Evolutionary conservation across 2,113 vertebrate species (phyloP).

Genomic region (Passer montanus): DNA sequence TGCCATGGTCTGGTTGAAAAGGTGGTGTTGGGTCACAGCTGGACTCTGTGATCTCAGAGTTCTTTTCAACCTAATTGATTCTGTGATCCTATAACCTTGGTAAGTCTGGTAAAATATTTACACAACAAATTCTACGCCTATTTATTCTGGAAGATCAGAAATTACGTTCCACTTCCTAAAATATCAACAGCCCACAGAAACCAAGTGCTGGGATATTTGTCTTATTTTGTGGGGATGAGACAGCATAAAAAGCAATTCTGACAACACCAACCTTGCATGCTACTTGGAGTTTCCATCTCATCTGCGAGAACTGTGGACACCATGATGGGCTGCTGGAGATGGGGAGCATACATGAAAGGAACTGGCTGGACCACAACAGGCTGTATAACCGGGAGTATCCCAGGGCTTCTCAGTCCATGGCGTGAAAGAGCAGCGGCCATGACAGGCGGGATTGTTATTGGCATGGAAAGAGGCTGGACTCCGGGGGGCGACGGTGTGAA

Average conservation of each 20-base stretch:
- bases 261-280: constrained; percentile 80
- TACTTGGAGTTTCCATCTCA: constrained; percentile 78
- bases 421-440: constrained; percentile 83
- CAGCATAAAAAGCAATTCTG: neutral
- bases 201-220: neutral
- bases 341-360: constrained; percentile 87
- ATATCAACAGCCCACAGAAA: neutral
- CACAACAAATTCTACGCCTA: neutral
- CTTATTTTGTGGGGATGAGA: neutral
- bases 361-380: constrained; percentile 89
- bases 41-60: neutral
- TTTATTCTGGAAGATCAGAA: neutral
- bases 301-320: constrained; percentile 81
- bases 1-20: neutral
- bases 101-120: neutral
- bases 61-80: neutral
- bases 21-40: neutral
- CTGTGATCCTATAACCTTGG: neutral
- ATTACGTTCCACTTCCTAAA: neutral
- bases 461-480: constrained; percentile 76
- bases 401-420: constrained; percentile 77
- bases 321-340: constrained; percentile 88
- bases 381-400: constrained; percentile 88
- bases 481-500: constrained; percentile 70
- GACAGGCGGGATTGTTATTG: constrained; percentile 80